phyloP scores from a whole-genome alignment of 1,140 invertebrate species.

The Planococcus citri region DNA sequence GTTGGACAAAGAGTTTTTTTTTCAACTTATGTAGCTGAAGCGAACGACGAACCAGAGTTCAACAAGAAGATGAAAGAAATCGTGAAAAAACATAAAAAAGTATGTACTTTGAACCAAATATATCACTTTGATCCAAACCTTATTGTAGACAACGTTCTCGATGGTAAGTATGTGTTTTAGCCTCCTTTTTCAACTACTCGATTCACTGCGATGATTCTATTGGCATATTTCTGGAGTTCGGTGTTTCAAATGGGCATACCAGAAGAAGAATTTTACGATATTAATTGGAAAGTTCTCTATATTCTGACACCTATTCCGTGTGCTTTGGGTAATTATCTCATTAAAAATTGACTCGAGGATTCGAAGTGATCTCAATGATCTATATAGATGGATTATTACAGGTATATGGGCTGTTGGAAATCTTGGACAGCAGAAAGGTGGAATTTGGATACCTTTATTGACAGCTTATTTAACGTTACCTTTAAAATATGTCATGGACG shows the following conservation, averaged over 20 bases:
- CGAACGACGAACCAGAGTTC: conserved; percentile 63
- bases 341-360: no score
- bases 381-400: conserved; percentile 33
- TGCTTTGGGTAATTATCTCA: conserved; percentile 57
- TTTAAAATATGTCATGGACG: conserved; percentile 38
- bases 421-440: conserved; percentile 64
- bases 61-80: conserved; percentile 49
- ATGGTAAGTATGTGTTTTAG: conserved; percentile 35
- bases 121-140: not conserved
- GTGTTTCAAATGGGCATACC: conserved; percentile 63
- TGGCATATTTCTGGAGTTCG: conserved; percentile 68
- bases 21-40: conserved; percentile 82
- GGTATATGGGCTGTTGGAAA: conserved; percentile 83
- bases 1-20: no score
- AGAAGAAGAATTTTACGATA: conserved; percentile 51
- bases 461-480: conserved; percentile 47
- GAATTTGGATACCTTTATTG: conserved; percentile 50
- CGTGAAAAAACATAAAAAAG: conserved; percentile 49
- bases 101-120: no score
- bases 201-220: conserved; percentile 60
- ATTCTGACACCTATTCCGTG: conserved; percentile 56
- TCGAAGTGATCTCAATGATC: no score
- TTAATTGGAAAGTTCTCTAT: conserved; percentile 54
- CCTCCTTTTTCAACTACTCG: conserved; percentile 65
- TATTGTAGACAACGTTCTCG: no score